A percentile compares a stretch with the other conserved stretches of the same genome.
Conservation (phyloP, 1,140 invertebrate species). For the Caenorhabditis elegans region WBcel235 BX284602.5:8966001-8966500, state of each 20-base stretch:
- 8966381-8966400: conserved; percentile 51
- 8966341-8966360: conserved; percentile 48
- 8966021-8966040: not conserved
- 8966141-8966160: conserved; percentile 88
- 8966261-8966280: conserved; percentile 93
- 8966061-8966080: conserved; percentile 94
- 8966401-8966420: conserved; percentile 35
- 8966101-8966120: conserved; percentile 94
- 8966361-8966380: conserved; percentile 53
- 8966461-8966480: not conserved
- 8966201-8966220: conserved; percentile 71
- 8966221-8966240: conserved; percentile 83
- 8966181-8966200: conserved; percentile 34
- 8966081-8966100: conserved; percentile 90
- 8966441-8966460: not conserved
- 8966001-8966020: not conserved
- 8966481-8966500: not conserved
- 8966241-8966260: conserved; percentile 86
- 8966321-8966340: conserved; percentile 83
- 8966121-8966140: conserved; percentile 87
- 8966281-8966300: conserved; percentile 93
- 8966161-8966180: conserved; percentile 76
- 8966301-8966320: conserved; percentile 96
- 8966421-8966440: conserved; percentile 30
- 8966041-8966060: conserved; percentile 75